Evolutionary conservation across 2,888 invertebrate genomes (phyloP).

Genomic region (Yponomeuta malinellus): DNA sequence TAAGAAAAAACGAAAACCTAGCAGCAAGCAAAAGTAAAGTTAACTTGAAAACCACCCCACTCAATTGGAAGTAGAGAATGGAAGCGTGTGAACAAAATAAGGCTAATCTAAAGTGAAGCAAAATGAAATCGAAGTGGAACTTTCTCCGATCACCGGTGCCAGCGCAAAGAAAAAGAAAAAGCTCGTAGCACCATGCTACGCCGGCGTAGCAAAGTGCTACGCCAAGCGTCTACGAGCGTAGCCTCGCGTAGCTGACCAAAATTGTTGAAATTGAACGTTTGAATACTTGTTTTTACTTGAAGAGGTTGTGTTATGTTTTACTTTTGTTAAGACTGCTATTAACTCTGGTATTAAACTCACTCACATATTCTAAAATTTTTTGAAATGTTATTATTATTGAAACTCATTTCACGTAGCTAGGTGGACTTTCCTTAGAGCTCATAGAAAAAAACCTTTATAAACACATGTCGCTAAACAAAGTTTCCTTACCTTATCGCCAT

Average conservation of each 20-base stretch:
- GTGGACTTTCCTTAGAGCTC: too few species aligned
- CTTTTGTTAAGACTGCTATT: neutral
- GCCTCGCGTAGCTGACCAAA: neutral
- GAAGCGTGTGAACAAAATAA: neutral
- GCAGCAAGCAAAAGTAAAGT: neutral
- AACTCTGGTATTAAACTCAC: too few species aligned
- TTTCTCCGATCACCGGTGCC: neutral
- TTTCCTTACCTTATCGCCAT: too few species aligned
- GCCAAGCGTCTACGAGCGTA: slow-evolving; percentile 1
- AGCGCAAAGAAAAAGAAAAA: slow-evolving; percentile 8
- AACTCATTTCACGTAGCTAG: too few species aligned
- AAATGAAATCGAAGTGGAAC: neutral
- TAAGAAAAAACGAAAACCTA: neutral
- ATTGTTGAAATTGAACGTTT: neutral
- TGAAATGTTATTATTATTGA: too few species aligned
- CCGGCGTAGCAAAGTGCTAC: slow-evolving; percentile 8
- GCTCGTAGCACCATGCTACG: slow-evolving; percentile 3
- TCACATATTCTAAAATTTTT: too few species aligned
- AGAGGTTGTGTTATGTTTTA: neutral
- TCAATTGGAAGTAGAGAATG: neutral
- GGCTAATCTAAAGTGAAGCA: neutral
- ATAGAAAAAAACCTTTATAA: too few species aligned
- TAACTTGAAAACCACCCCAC: neutral
- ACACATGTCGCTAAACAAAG: too few species aligned
- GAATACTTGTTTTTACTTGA: neutral